Conservation (phyloP, 1,140 invertebrate species). For the Bicyclus anynana region DNA sequence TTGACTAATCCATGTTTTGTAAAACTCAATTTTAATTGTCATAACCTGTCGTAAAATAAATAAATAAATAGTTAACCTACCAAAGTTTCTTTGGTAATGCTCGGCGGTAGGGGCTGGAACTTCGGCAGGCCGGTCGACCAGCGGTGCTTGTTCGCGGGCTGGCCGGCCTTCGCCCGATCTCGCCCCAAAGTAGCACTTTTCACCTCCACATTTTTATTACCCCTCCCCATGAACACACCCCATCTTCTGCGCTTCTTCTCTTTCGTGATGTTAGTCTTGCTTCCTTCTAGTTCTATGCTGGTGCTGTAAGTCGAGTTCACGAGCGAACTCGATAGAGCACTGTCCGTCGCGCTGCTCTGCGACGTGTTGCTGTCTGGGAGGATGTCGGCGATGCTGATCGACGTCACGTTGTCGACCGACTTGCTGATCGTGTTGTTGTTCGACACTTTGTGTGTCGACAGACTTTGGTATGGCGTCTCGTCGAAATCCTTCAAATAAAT, state of each 20-base stretch:
- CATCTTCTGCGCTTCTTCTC: slow-evolving; percentile 81
- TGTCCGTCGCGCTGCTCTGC: slow-evolving; percentile 34
- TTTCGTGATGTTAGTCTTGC: slow-evolving; percentile 57
- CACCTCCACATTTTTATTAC: slow-evolving; percentile 75
- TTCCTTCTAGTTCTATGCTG: slow-evolving; percentile 39
- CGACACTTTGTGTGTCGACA: slow-evolving; percentile 55
- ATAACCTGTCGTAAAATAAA: not conserved
- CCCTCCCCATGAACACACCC: slow-evolving; percentile 80
- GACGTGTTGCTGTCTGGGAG: slow-evolving; percentile 36
- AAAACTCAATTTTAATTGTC: no score
- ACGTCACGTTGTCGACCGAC: slow-evolving; percentile 65
- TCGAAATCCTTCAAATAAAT: slow-evolving; percentile 51
- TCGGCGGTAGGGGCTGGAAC: slow-evolving; percentile 82
- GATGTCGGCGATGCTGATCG: slow-evolving; percentile 55
- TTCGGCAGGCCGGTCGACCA: slow-evolving; percentile 83
- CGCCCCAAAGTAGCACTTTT: slow-evolving; percentile 82
- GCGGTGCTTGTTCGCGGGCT: slow-evolving; percentile 77
- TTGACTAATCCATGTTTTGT: no score
- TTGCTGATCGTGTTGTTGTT: slow-evolving; percentile 55
- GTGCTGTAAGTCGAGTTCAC: slow-evolving; percentile 27
- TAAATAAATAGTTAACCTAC: slow-evolving; percentile 61
- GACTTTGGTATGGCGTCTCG: slow-evolving; percentile 66
- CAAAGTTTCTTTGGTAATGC: slow-evolving; percentile 86
- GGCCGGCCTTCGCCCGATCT: slow-evolving; percentile 72
- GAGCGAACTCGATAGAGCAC: slow-evolving; percentile 50